Conservation (phyloP, 2,797 vertebrate genomes). For the Cirrhinus mrigala region DNA sequence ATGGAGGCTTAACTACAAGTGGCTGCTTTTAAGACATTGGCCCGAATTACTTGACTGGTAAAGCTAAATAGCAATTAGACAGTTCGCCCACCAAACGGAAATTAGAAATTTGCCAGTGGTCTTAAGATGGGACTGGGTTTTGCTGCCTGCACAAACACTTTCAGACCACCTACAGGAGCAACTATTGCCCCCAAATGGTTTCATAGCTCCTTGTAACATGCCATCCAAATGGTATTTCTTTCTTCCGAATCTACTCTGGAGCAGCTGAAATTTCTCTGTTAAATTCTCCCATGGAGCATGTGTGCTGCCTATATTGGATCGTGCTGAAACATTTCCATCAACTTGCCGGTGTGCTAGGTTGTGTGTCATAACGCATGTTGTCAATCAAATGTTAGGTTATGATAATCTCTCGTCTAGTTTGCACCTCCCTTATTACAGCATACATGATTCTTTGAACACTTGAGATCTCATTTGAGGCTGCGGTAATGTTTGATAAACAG, state of each 20-base stretch:
- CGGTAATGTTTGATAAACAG: constrained; percentile 62
- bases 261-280: constrained; percentile 16
- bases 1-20: constrained; percentile 72
- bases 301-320: background rate
- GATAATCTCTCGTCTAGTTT: constrained; percentile 41
- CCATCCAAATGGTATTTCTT: constrained; percentile 51
- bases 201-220: constrained; percentile 58
- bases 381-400: constrained; percentile 61
- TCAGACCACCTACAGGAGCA: constrained; percentile 59
- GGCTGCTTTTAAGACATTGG: constrained; percentile 75
- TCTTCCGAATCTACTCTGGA: background rate
- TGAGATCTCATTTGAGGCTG: constrained; percentile 53
- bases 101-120: constrained; percentile 78
- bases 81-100: constrained; percentile 74
- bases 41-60: constrained; percentile 76
- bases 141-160: constrained; percentile 64
- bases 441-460: constrained; percentile 50
- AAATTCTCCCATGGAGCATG: background rate
- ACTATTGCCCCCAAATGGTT: constrained; percentile 63
- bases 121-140: constrained; percentile 72
- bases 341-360: background rate
- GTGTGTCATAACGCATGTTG: constrained; percentile 66
- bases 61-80: constrained; percentile 81
- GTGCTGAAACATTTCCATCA: constrained; percentile 19
- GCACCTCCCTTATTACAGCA: constrained; percentile 58